phyloP scores from a whole-genome alignment of 2,797 vertebrate species.

The Nannoperca australis region DNA sequence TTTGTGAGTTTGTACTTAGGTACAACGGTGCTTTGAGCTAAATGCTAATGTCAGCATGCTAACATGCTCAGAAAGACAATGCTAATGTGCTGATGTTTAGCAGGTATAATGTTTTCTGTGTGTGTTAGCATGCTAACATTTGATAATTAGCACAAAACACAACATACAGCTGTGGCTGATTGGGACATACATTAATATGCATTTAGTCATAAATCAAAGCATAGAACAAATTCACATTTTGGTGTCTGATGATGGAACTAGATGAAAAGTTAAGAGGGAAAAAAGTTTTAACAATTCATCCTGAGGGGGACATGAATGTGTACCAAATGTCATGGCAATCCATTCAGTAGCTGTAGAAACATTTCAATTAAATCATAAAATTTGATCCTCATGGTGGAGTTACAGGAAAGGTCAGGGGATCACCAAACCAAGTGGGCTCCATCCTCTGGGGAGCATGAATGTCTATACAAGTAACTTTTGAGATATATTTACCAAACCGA shows the following conservation, averaged over 20 bases:
- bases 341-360: not conserved
- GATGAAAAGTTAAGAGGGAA: not conserved
- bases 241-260: not conserved
- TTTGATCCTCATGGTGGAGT: too few relatives aligned
- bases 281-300: not conserved
- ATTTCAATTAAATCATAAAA: not conserved
- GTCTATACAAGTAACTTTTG: not conserved
- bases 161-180: not conserved
- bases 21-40: not conserved
- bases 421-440: not conserved
- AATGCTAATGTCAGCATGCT: not conserved
- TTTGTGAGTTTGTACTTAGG: not conserved
- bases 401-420: not conserved
- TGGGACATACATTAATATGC: not conserved
- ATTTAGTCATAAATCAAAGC: not conserved
- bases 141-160: not conserved
- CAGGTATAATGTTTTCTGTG: not conserved
- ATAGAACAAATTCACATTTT: not conserved
- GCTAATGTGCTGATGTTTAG: not conserved
- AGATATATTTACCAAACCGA: too few relatives aligned
- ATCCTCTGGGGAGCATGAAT: not conserved
- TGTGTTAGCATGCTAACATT: not conserved
- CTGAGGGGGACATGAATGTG: not conserved
- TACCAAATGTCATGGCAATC: not conserved
- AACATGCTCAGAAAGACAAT: not conserved